A percentile compares a stretch with the other conserved stretches of the same genome.
phyloP scores from a whole-genome alignment of 1,140 invertebrate species.

The Drosophila triauraria region DNA sequence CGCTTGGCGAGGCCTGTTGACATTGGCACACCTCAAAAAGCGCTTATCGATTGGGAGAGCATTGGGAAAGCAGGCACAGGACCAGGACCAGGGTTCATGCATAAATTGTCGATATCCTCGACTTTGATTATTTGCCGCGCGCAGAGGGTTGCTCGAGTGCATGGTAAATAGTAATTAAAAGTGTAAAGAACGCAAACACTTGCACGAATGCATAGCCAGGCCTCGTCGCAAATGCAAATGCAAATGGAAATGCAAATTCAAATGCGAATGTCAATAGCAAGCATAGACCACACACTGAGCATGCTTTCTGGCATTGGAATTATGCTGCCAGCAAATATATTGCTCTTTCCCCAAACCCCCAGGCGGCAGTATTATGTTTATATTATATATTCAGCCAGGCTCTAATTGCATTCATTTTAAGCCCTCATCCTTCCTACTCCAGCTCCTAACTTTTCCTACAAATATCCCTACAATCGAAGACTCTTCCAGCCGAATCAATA shows the following conservation, averaged over 20 bases:
- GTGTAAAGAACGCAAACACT: constrained; percentile 78
- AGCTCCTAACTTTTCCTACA: too few species aligned
- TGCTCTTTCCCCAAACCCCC: constrained; percentile 21
- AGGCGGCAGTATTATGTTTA: constrained; percentile 1
- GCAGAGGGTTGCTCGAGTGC: constrained; percentile 66
- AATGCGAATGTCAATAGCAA: constrained; percentile 32
- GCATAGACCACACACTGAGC: constrained; percentile 35
- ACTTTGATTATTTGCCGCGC: constrained; percentile 54
- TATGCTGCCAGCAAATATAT: constrained; percentile 70
- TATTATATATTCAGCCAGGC: background rate
- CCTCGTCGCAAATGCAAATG: constrained; percentile 54
- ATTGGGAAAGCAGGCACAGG: background rate
- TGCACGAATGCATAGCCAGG: constrained; percentile 4
- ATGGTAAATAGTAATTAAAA: constrained; percentile 81
- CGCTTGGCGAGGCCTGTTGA: constrained; percentile 11
- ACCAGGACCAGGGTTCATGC: constrained; percentile 12
- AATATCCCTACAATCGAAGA: constrained; percentile 45
- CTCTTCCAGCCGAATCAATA: constrained; percentile 67
- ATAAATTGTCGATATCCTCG: constrained; percentile 71
- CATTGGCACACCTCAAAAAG: constrained; percentile 36
- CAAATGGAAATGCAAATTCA: constrained; percentile 45
- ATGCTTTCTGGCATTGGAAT: constrained; percentile 60
- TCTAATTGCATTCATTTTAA: constrained; percentile 54
- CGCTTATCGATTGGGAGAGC: constrained; percentile 12
- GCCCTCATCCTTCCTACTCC: background rate